Evolutionary conservation across 1,140 invertebrate genomes (phyloP).

Genomic region (Brachionus plicatilis): DNA sequence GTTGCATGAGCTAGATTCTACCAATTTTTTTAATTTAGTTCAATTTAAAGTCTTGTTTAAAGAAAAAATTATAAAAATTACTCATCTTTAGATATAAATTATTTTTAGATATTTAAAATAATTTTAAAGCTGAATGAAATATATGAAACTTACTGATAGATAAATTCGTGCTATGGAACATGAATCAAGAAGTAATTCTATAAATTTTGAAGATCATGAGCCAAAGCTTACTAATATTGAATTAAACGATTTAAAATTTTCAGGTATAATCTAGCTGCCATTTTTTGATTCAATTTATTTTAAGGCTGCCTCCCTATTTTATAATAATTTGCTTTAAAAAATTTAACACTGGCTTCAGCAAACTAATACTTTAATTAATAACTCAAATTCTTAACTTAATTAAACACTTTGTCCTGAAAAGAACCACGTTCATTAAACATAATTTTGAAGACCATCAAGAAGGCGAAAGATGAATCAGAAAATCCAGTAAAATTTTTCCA

Average conservation of each 20-base stretch:
- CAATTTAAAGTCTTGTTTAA: no score
- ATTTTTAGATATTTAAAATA: not conserved
- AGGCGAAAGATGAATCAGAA: slow-evolving; percentile 38
- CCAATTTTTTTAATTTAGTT: not conserved
- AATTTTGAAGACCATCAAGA: slow-evolving; percentile 12
- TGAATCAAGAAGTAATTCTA: not conserved
- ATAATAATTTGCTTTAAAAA: not conserved
- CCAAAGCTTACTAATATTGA: not conserved
- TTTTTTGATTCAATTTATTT: not conserved
- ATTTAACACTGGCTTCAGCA: not conserved
- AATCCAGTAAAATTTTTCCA: slow-evolving; percentile 34
- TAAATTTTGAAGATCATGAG: not conserved
- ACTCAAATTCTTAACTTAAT: not conserved
- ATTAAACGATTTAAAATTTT: not conserved
- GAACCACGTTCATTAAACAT: slow-evolving; percentile 23
- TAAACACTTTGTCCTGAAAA: not conserved
- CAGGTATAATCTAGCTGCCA: not conserved
- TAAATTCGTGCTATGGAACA: not conserved
- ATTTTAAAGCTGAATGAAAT: not conserved
- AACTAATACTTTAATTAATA: not conserved
- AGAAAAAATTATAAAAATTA: no score
- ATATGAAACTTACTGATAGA: not conserved
- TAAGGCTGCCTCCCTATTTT: not conserved
- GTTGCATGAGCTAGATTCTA: not conserved
- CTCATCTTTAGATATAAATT: not conserved